Percentiles rank a stretch among this genome's conserved stretches.
phyloP scores from a whole-genome alignment of 2,888 invertebrate species.

The Girardia tigrina region DNA sequence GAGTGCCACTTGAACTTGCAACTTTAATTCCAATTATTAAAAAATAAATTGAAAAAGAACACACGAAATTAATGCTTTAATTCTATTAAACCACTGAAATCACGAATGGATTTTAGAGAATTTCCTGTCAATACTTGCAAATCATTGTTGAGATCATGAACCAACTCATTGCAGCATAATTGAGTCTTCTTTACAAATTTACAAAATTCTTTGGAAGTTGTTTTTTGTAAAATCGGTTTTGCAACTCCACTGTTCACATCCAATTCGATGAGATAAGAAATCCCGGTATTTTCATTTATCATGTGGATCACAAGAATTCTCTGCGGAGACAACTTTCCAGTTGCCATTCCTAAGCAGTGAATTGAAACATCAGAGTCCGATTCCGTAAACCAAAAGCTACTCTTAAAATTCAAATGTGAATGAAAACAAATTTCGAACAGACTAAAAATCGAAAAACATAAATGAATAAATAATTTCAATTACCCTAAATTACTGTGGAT shows the following conservation, averaged over 20 bases:
- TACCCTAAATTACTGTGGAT: no score
- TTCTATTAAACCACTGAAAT: not conserved
- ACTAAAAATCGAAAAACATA: no score
- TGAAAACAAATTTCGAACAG: no score
- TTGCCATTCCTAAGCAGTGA: not conserved
- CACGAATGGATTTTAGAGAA: not conserved
- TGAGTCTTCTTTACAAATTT: not conserved
- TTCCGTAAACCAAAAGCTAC: not conserved
- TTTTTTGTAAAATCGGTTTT: not conserved
- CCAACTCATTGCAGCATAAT: not conserved
- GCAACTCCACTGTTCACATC: not conserved
- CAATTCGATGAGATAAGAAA: not conserved
- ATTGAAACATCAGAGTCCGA: not conserved
- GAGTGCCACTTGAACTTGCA: no score
- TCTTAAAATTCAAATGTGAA: no score
- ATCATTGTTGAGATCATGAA: not conserved
- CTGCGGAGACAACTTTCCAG: not conserved
- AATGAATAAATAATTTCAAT: no score
- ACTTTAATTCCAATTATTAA: no score
- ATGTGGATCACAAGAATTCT: not conserved
- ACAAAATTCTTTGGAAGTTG: not conserved
- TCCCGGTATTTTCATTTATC: not conserved
- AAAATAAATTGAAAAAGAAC: no score
- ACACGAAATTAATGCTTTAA: slow-evolving; percentile 17
- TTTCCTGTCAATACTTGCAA: not conserved